Evolutionary conservation across 2,888 invertebrate species (phyloP).

Genomic region (Ariolimax columbianus): DNA sequence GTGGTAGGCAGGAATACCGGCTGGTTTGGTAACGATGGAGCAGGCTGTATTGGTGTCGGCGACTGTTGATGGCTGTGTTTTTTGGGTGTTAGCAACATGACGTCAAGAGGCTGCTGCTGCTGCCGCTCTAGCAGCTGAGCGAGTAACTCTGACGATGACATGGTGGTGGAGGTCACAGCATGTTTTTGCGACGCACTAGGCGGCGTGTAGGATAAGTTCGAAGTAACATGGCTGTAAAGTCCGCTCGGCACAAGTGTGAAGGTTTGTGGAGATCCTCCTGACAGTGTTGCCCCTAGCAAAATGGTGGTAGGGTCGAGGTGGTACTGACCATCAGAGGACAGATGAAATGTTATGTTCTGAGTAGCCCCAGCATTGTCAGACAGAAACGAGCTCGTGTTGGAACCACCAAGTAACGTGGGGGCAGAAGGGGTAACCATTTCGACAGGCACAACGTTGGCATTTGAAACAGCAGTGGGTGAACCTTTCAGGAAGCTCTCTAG

Average conservation of each 20-base stretch:
- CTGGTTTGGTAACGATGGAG: slow-evolving; percentile 40
- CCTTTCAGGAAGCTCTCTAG: slow-evolving; percentile 26
- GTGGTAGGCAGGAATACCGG: slow-evolving; percentile 41
- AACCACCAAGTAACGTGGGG: slow-evolving; percentile 29
- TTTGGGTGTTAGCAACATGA: slow-evolving; percentile 15
- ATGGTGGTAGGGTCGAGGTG: slow-evolving; percentile 12
- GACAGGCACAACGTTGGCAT: neutral
- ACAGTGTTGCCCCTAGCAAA: neutral
- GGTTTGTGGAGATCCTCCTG: slow-evolving; percentile 4
- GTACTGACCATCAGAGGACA: slow-evolving; percentile 32
- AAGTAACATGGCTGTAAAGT: neutral
- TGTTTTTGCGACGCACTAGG: neutral
- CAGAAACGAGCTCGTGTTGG: neutral
- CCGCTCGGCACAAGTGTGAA: slow-evolving; percentile 33
- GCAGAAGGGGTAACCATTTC: slow-evolving; percentile 36
- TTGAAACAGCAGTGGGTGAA: neutral
- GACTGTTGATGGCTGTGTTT: slow-evolving; percentile 11
- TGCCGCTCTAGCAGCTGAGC: slow-evolving; percentile 44
- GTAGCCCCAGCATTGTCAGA: neutral
- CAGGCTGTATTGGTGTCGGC: neutral
- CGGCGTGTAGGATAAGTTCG: neutral
- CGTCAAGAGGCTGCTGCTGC: slow-evolving; percentile 44
- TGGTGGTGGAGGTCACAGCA: neutral
- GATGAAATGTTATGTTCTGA: slow-evolving; percentile 39
- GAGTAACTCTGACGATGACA: slow-evolving; percentile 24